Evolutionary conservation across 1,140 invertebrate species (phyloP).

Genomic region (Archivesica marissinica): DNA sequence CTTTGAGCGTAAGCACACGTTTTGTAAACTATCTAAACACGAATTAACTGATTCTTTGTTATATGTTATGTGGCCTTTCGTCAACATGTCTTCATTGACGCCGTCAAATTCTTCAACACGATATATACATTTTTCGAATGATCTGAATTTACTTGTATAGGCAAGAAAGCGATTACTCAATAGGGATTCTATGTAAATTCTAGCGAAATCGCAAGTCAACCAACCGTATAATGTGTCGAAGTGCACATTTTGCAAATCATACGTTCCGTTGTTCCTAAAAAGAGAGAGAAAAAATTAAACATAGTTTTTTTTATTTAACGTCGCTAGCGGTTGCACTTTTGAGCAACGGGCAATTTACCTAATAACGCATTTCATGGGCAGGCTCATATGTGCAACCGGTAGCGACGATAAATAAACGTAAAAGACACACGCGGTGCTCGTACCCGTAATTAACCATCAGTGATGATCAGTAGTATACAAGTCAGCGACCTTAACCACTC

Average conservation of each 20-base stretch:
- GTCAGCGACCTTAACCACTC: too few relatives aligned
- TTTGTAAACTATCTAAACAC: not conserved
- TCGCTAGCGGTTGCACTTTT: too few relatives aligned
- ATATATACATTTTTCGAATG: not conserved
- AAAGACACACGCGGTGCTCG: too few relatives aligned
- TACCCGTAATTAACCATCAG: too few relatives aligned
- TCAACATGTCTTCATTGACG: not conserved
- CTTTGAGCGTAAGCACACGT: conserved; percentile 2
- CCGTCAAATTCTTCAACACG: not conserved
- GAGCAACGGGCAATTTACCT: too few relatives aligned
- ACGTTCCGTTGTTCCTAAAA: not conserved
- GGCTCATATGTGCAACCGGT: too few relatives aligned
- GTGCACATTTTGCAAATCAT: not conserved
- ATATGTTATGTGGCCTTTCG: not conserved
- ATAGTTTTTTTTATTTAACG: too few relatives aligned
- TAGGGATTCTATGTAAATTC: not conserved
- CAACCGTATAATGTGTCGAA: conserved; percentile 23
- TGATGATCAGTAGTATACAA: too few relatives aligned
- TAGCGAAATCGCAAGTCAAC: conserved; percentile 32
- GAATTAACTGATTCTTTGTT: not conserved
- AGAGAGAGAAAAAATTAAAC: not conserved
- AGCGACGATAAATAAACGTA: too few relatives aligned
- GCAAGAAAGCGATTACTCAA: not conserved
- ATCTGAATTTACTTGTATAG: not conserved
- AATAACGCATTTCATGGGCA: too few relatives aligned